Evolutionary conservation across 1,140 invertebrate genomes (phyloP).

Genomic region (Drosophila ironensis): DNA sequence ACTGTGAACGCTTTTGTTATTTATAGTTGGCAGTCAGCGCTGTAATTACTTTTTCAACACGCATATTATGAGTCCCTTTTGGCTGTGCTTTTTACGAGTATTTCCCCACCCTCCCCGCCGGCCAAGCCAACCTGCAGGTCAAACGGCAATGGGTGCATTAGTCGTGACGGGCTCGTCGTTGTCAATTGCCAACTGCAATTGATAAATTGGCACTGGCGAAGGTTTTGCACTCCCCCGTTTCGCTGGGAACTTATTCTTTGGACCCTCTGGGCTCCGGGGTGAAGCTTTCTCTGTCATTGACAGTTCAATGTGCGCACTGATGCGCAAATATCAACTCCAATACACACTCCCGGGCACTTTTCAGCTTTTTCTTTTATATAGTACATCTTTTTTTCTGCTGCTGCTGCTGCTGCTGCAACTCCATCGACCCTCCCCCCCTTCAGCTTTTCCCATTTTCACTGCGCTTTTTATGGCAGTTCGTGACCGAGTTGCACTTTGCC

Average conservation of each 20-base stretch:
- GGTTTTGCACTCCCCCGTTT: slow-evolving; percentile 14
- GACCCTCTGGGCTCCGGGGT: not conserved
- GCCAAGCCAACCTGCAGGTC: slow-evolving; percentile 32
- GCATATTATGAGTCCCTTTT: slow-evolving; percentile 65
- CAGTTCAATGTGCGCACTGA: slow-evolving; percentile 79
- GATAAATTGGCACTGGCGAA: slow-evolving; percentile 69
- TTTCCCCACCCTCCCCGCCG: not conserved
- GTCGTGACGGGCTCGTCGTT: slow-evolving; percentile 33
- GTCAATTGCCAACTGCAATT: slow-evolving; percentile 69
- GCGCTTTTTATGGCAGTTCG: slow-evolving; percentile 77
- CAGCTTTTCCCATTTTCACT: slow-evolving; percentile 45
- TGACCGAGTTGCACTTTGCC: slow-evolving; percentile 75
- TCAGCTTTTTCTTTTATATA: too few species aligned
- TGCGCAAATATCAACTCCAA: slow-evolving; percentile 78
- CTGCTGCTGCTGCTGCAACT: too few species aligned
- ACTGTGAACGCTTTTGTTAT: slow-evolving; percentile 49
- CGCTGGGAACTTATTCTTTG: slow-evolving; percentile 17
- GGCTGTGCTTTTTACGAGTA: too few species aligned
- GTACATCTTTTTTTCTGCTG: too few species aligned
- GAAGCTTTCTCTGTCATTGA: slow-evolving; percentile 54
- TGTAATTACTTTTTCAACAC: slow-evolving; percentile 79
- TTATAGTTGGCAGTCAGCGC: slow-evolving; percentile 66
- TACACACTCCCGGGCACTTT: slow-evolving; percentile 49
- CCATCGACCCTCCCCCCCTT: not conserved
- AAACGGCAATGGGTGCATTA: slow-evolving; percentile 69